Base-by-base conservation (phyloP, 2,888 invertebrate species). In the Synanthedon vespiformis region DNA sequence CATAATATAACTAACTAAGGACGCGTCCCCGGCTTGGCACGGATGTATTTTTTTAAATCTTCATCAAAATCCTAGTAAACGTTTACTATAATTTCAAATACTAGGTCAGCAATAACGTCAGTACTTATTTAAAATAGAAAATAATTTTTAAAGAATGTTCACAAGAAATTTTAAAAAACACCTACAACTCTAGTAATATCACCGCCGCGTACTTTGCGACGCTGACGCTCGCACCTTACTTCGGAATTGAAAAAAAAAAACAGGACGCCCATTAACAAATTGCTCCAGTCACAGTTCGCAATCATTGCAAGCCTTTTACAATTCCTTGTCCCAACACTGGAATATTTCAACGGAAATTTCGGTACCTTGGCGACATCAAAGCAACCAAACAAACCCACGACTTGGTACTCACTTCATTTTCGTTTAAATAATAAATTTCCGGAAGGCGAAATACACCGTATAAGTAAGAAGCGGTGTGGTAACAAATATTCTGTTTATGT, bases 401-500 rank as follows among this genome's bases (percentile, higher is more conserved):
- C 58, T 58, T 51, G 44, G 55, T 49, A 18, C 52, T 48, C 58
- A 57, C 59, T 62, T 61, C 59, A 58, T 62, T 62, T 64, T 58
- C 56, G 56, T 56, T 60, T 60, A 61, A 62, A 64, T 64, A 64
- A 61, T 64, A 59, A 58, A 61, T 62, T 58, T 55, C 56, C 55
- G 53, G 49, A 40, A 48, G 22, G 48, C 8, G 12, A 12, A 16
- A 14, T 16, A 3, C 44, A 14, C 44, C 13, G 44, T 44, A 44
- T 44, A 13, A 13, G 2, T 44, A 12, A 44, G 5, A 34, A 10
- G 34, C 34, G 34, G 44, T 44, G 44, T 14, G 13, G 44, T 44
- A 44, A 44, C 13, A 4, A 13, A 44, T 44, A n/a, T 44, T 6
- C 13, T 34, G 10, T 5, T 22, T 22, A 22, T 22, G 5, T 2